Conservation (phyloP, 64 coral and sea anemone genomes). For the Pocillopora verrucosa region DNA sequence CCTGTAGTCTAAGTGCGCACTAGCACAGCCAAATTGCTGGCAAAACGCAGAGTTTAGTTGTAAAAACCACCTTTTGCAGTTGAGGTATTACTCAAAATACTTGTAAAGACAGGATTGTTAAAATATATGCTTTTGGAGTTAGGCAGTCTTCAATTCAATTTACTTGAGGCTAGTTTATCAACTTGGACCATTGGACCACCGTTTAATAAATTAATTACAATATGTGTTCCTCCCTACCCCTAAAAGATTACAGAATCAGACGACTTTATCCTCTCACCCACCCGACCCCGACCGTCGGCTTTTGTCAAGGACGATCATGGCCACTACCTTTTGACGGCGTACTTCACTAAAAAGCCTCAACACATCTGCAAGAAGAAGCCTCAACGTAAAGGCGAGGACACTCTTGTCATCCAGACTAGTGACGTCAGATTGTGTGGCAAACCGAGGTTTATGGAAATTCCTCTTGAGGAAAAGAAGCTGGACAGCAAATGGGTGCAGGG, state of each 20-base stretch:
- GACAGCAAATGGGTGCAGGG: conserved; percentile 69
- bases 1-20: too few species aligned
- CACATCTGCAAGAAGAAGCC: conserved; percentile 24
- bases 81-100: too few species aligned
- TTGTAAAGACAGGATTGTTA: too few species aligned
- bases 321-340: conserved; percentile 2
- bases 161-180: too few species aligned
- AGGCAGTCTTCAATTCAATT: too few species aligned
- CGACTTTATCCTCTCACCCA: conserved; percentile 6
- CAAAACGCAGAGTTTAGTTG: too few species aligned
- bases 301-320: conserved; percentile 30
- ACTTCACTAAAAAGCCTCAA: not conserved
- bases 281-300: conserved; percentile 22
- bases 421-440: conserved; percentile 36
- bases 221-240: too few species aligned
- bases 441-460: conserved; percentile 47
- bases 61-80: too few species aligned
- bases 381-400: not conserved
- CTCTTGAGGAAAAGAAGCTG: conserved; percentile 46
- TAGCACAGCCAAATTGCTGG: too few species aligned
- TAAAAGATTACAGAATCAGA: conserved; percentile 12
- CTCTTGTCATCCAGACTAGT: conserved; percentile 66
- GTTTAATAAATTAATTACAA: not conserved
- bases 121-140: too few species aligned
- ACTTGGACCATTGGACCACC: too few species aligned